Conservation (phyloP, 1,140 invertebrate species). For the Tetramorium simillimum region DNA sequence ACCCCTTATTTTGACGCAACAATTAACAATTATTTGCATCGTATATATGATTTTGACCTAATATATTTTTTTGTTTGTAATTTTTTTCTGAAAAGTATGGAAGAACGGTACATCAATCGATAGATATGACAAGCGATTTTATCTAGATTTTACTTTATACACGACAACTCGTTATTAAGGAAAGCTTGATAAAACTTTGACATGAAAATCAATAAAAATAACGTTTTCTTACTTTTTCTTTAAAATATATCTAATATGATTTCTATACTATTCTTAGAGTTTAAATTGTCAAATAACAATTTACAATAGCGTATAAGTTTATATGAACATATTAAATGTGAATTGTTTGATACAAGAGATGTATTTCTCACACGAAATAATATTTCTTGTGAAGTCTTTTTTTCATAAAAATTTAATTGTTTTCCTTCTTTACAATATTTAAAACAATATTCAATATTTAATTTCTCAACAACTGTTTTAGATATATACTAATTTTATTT, state of each 20-base stretch:
- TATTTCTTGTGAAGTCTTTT: background rate
- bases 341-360: background rate
- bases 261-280: background rate
- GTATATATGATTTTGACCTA: background rate
- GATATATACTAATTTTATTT: background rate
- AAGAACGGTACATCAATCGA: background rate
- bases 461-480: background rate
- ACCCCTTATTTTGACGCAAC: background rate
- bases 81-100: background rate
- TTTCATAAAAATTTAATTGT: background rate
- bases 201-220: background rate
- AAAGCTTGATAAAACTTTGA: background rate
- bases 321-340: background rate
- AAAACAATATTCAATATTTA: background rate
- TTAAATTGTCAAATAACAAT: background rate
- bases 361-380: background rate
- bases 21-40: constrained; percentile 16
- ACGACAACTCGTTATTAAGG: background rate
- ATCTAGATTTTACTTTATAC: background rate
- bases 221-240: background rate
- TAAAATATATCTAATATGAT: background rate
- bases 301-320: background rate
- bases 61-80: background rate
- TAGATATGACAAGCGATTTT: background rate
- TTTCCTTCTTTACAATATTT: background rate